These are phyloP conservation scores for Phaonia tiefii DNA, from an alignment of 2,888 invertebrate genomes.

Conservation along the genomic window DNA sequence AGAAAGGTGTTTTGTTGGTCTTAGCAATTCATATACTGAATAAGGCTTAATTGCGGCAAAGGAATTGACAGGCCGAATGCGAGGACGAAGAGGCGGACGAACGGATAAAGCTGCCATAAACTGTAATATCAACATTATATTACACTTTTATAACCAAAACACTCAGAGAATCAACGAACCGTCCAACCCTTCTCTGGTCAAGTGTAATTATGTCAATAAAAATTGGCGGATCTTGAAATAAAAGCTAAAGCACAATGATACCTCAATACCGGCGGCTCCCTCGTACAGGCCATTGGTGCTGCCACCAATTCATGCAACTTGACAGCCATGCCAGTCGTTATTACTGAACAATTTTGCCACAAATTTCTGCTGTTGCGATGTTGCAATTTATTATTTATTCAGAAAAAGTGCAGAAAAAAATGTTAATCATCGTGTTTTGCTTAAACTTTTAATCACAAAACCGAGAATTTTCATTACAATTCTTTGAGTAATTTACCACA, in stretches of 20 bases:
- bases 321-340: constrained; percentile 65
- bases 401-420: constrained; percentile 25
- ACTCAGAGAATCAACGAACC: constrained; percentile 25
- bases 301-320: constrained; percentile 35
- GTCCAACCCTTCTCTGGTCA: constrained; percentile 40
- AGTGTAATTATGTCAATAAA: constrained; percentile 63
- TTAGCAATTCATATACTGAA: constrained; percentile 5
- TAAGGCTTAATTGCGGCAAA: constrained; percentile 53
- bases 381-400: constrained; percentile 5
- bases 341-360: constrained; percentile 38
- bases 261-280: too few species aligned
- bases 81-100: background rate
- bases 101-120: constrained; percentile 5
- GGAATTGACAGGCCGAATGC: constrained; percentile 38
- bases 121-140: constrained; percentile 42
- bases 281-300: too few species aligned
- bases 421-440: constrained; percentile 49
- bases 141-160: constrained; percentile 34
- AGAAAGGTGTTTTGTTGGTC: constrained; percentile 38
- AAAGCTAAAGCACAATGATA: too few species aligned
- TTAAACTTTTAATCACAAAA: constrained; percentile 53
- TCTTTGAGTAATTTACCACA: constrained; percentile 6
- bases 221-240: constrained; percentile 48
- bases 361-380: constrained; percentile 3
- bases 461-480: constrained; percentile 37